Evolutionary conservation across 2,888 invertebrate genomes (phyloP), one percentile per base, ranked within the genome.

Genomic region (Pheosia gnoma): DNA sequence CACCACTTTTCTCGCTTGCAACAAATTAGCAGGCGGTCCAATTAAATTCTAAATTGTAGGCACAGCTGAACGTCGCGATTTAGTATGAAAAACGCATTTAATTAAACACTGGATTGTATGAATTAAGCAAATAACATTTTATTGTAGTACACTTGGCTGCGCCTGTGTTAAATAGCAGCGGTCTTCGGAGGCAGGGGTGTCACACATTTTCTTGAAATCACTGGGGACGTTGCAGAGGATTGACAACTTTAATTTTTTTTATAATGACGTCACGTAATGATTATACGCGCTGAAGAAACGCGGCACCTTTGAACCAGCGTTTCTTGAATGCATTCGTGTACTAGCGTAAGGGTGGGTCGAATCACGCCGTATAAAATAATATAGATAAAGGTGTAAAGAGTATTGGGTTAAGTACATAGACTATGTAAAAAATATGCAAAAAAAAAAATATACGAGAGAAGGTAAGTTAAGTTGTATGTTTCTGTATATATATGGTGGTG

Each of bases 51-150:
- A 62, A 60, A 68, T 61, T 59, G 59, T 58, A 70, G 60, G 61
- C 63, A 58, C 68, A 71, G 68, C 58, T 67, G 61, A 65, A 71
- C 66, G 73, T 70, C 66, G 65, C 59, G 63, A 71, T 73, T 71
- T 63, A 59, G 71, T 74, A 72, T 76, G 74, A 75, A 74, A 78
- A 79, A 75, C 71, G 72, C 70, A 74, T 83, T 81, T 80, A 79
- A 83, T 83, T 83, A 80, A 79, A 79, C 65, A 69, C 71, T 66
- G 61, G 57, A 73, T 74, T 76, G 69, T 72, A 72, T 78, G 72
- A 78, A 78, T 77, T 75, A 65, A 71, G 72, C 64, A 70, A 77
- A 77, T 76, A 75, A 73, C 64, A 70, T 74, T 76, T 76, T 74
- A 78, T 77, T 72, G 68, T 68, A 61, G 59, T 60, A 70, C 58